Evolutionary conservation across 1,140 invertebrate genomes (phyloP).

Genomic region (Mylabris phalerata): DNA sequence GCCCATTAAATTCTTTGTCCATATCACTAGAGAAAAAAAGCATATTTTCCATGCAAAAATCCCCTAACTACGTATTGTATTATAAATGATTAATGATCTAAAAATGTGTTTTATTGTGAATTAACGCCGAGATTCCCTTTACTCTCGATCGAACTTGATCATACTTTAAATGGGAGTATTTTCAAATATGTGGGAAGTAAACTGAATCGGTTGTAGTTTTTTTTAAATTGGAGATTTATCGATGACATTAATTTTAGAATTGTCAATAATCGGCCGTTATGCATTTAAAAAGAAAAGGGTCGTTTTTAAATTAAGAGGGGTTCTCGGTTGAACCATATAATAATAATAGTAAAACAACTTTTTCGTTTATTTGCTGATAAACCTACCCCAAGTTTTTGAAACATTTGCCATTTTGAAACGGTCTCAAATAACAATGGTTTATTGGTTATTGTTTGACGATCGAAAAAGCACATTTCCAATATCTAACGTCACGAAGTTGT

Average conservation of each 20-base stretch:
- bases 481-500: background rate
- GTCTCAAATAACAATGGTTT: conserved; percentile 11
- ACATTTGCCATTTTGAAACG: conserved; percentile 7
- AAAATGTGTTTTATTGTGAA: conserved; percentile 8
- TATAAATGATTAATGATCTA: conserved; percentile 29
- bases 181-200: conserved; percentile 14
- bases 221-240: conserved; percentile 14
- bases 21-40: conserved; percentile 6
- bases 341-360: background rate
- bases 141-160: background rate
- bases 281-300: background rate
- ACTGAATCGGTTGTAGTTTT: conserved; percentile 4
- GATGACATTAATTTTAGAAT: conserved; percentile 13
- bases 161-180: conserved; percentile 2
- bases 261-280: conserved; percentile 6
- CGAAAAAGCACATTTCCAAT: background rate
- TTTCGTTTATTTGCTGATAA: background rate
- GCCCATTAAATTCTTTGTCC: conserved; percentile 21
- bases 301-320: background rate
- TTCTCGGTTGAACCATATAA: background rate
- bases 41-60: conserved; percentile 31
- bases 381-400: background rate
- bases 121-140: background rate
- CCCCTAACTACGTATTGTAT: conserved; percentile 31
- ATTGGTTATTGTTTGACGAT: conserved; percentile 15